A percentile compares a stretch with the other conserved stretches of the same genome.
phyloP scores from a whole-genome alignment of 1,140 invertebrate species.

The Aphidius ervi region DNA sequence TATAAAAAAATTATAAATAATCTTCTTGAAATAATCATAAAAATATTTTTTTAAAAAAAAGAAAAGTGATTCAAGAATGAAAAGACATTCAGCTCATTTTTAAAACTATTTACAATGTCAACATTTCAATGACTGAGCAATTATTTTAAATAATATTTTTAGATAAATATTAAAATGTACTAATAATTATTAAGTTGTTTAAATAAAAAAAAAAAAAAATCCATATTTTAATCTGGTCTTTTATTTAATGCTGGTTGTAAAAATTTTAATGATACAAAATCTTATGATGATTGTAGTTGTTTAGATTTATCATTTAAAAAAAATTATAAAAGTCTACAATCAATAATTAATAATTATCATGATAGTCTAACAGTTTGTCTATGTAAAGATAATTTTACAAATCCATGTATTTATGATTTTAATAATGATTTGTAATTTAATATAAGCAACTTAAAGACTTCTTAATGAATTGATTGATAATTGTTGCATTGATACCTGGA shows the following conservation, averaged over 20 bases:
- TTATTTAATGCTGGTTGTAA: constrained; percentile 60
- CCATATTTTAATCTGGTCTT: too few species aligned
- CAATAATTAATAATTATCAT: neutral
- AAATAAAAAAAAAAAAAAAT: too few species aligned
- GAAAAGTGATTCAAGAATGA: too few species aligned
- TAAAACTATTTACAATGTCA: too few species aligned
- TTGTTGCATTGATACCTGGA: constrained; percentile 61
- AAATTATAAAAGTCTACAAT: neutral
- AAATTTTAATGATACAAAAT: constrained; percentile 35
- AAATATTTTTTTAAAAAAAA: too few species aligned
- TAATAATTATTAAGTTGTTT: too few species aligned
- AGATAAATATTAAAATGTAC: too few species aligned
- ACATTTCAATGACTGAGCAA: too few species aligned
- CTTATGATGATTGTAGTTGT: constrained; percentile 46
- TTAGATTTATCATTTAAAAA: constrained; percentile 2
- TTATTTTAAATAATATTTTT: too few species aligned
- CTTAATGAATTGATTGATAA: constrained; percentile 61
- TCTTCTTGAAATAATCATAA: too few species aligned
- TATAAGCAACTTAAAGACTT: constrained; percentile 59
- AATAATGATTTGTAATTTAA: constrained; percentile 53
- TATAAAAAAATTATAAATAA: too few species aligned
- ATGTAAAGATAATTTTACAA: constrained; percentile 53
- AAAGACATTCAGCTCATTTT: too few species aligned
- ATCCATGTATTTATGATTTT: constrained; percentile 45
- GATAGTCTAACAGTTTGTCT: constrained; percentile 41